Conservation (phyloP, 2,113 vertebrate species). For the Brevimyrus niger region DNA sequence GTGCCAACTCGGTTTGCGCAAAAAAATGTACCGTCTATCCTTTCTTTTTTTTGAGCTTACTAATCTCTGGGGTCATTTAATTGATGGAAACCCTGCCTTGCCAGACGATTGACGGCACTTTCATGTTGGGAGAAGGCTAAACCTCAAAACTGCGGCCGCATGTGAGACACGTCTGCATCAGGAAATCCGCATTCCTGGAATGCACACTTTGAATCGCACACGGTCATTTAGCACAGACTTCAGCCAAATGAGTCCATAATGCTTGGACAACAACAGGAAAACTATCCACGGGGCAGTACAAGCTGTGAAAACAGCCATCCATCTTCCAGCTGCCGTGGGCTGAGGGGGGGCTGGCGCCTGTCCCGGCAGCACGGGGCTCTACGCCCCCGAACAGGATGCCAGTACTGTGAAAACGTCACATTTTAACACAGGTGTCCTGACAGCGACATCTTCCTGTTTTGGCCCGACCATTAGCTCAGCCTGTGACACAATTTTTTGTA, state of each 20-base stretch:
- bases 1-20: not conserved
- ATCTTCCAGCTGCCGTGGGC: not conserved
- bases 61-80: not conserved
- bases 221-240: not conserved
- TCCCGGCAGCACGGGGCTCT: not conserved
- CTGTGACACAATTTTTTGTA: not conserved
- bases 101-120: not conserved
- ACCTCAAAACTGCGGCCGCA: not conserved
- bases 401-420: not conserved
- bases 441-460: slow-evolving; percentile 24
- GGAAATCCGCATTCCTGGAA: slow-evolving; percentile 13
- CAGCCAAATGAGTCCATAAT: not conserved
- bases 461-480: not conserved
- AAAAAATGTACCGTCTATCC: not conserved
- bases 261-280: slow-evolving; percentile 32
- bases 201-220: slow-evolving; percentile 5
- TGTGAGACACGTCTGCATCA: not conserved
- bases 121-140: slow-evolving; percentile 1
- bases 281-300: slow-evolving; percentile 25
- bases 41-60: not conserved
- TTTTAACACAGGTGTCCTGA: slow-evolving; percentile 33
- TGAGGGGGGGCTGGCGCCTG: not conserved
- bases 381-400: not conserved
- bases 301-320: slow-evolving; percentile 40
- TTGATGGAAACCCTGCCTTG: not conserved